These are phyloP conservation scores for Anguilla pacifica DNA, from an alignment of 2,797 vertebrate species.

Conservation along the genomic window DNA sequence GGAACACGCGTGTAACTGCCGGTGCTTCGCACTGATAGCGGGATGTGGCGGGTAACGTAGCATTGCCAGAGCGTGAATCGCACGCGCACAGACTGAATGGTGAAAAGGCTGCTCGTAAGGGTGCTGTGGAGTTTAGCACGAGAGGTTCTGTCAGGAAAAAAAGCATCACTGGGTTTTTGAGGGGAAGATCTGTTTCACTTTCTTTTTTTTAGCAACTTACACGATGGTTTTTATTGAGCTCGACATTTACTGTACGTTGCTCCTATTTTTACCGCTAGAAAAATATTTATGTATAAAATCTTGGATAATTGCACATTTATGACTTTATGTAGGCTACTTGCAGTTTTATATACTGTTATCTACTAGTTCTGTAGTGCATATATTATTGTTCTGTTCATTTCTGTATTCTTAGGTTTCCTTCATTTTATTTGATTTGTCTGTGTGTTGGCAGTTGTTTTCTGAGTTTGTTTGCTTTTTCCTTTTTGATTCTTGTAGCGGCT, in stretches of 20 bases:
- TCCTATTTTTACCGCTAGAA: slow-evolving; percentile 1
- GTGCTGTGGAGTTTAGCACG: neutral
- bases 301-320: slow-evolving; percentile 1
- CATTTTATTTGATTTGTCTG: neutral
- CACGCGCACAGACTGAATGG: neutral
- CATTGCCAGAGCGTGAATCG: neutral
- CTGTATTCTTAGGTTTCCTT: neutral
- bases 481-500: neutral
- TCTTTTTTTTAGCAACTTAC: neutral
- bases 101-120: neutral
- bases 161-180: neutral
- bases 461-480: neutral
- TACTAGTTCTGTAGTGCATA: neutral
- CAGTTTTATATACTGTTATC: neutral
- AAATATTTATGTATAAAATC: slow-evolving; percentile 7
- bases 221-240: neutral
- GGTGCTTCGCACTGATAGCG: neutral
- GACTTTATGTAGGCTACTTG: neutral
- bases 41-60: neutral
- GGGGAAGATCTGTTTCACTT: neutral
- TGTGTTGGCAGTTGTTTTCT: neutral
- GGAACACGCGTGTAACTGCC: neutral
- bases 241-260: slow-evolving; percentile 13
- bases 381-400: neutral
- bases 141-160: neutral